phyloP scores from a whole-genome alignment of 2,888 invertebrate species.

The Philhelius pedissequus region DNA sequence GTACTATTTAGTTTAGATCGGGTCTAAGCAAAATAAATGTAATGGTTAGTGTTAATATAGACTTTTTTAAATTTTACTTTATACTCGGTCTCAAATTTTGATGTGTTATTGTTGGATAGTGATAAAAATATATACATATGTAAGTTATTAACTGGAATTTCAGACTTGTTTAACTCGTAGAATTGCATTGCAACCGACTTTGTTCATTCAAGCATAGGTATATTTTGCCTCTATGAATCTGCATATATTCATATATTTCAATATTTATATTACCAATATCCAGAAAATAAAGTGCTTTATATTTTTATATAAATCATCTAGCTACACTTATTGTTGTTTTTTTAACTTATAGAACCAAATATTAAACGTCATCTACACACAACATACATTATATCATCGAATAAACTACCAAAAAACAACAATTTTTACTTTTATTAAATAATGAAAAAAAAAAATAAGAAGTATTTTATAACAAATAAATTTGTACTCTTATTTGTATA shows the following conservation, averaged over 20 bases:
- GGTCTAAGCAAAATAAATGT: too few species aligned
- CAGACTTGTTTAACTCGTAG: not conserved
- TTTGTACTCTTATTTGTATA: slow-evolving; percentile 49
- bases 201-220: too few species aligned
- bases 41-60: too few species aligned
- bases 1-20: too few species aligned
- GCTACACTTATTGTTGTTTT: not conserved
- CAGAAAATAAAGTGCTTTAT: slow-evolving; percentile 55
- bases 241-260: not conserved
- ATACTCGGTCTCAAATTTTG: too few species aligned
- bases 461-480: not conserved
- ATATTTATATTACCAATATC: slow-evolving; percentile 15
- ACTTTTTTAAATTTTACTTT: too few species aligned
- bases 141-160: not conserved
- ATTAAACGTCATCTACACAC: not conserved
- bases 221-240: not conserved
- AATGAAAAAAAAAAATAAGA: not conserved
- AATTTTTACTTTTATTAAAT: not conserved
- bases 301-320: slow-evolving; percentile 22
- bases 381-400: not conserved
- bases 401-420: not conserved
- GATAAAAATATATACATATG: not conserved
- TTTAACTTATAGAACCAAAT: not conserved
- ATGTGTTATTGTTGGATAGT: not conserved
- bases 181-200: not conserved